Conservation (phyloP, 2,888 invertebrate genomes). For the Athetis lepigone region DNA sequence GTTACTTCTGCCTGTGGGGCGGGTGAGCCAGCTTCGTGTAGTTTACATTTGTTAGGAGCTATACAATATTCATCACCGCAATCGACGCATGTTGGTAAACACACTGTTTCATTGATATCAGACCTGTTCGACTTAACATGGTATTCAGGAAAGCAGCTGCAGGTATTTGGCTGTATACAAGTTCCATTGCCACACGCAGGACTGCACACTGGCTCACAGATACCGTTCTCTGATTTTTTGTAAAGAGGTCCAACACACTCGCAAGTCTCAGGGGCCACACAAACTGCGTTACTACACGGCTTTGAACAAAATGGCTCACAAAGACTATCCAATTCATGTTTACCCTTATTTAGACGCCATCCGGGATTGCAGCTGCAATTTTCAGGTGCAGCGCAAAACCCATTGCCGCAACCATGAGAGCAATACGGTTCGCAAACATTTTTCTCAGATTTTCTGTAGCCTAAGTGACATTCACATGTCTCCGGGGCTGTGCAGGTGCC, state of each 20-base stretch:
- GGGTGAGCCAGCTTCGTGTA: no score
- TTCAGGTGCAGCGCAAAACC: slow-evolving; percentile 54
- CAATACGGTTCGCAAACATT: slow-evolving; percentile 52
- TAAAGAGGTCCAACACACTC: slow-evolving; percentile 56
- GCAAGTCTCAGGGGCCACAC: slow-evolving; percentile 68
- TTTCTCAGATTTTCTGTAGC: slow-evolving; percentile 38
- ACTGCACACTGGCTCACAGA: slow-evolving; percentile 42
- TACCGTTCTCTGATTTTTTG: slow-evolving; percentile 8
- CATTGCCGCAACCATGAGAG: slow-evolving; percentile 46
- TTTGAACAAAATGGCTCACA: slow-evolving; percentile 76
- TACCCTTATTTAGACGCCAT: slow-evolving; percentile 27
- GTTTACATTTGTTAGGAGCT: slow-evolving; percentile 31
- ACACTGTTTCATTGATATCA: slow-evolving; percentile 11
- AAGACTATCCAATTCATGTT: not conserved
- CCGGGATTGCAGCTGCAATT: slow-evolving; percentile 54
- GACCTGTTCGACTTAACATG: not conserved
- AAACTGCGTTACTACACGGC: slow-evolving; percentile 56
- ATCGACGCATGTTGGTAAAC: slow-evolving; percentile 35
- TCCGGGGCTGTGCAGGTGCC: slow-evolving; percentile 56
- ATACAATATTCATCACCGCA: slow-evolving; percentile 27
- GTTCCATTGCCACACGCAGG: slow-evolving; percentile 50
- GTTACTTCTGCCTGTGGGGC: not conserved
- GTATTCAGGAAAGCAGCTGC: slow-evolving; percentile 70
- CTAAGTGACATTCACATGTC: slow-evolving; percentile 40
- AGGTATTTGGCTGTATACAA: slow-evolving; percentile 67